Evolutionary conservation across 1,140 invertebrate species (phyloP), one percentile per base, ranked within the genome.

Genomic region (Notospermus geniculatus): DNA sequence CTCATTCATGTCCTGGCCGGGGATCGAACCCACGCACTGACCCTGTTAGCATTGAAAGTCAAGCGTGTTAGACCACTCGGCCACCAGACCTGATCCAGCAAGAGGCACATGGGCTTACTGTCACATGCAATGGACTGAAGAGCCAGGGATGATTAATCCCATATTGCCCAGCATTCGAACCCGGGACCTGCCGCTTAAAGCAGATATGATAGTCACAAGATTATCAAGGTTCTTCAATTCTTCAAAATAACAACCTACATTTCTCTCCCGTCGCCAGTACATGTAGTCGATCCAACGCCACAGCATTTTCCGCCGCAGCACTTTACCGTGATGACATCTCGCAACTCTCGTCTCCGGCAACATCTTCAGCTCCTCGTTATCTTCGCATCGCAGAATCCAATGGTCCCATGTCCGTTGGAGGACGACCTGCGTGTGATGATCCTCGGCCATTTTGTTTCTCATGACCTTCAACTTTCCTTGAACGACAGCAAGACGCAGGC

Each of bases 281-380:
- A 57, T 41, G 53, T 73, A 71, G 15, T 66, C 27, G 22, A 57
- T 46, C 36, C 69, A 54, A 2, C 63, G 60, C 2, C 39, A 45
- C 22, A 68, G 60, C 57, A 61, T 61, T 46, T 66, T 64, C 9
- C 41, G 41, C 39, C 64, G 39, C 15, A 65, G 17, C 19, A 61
- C 52, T 4, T 36, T 36, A 15, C 68, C 70, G 61, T 72, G 70
- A 60, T 73, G 71, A 27, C 62, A 30, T 39, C 58, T 62, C 23
- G 74, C 72, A 25, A 52, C 54, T 25, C 61, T 50, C 22, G 72
- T 74, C 29, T 68, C 57, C 39, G 67, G 57, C 30, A 68, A 41
- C 19, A 73, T 59, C n/a, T 59, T 59, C 1, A 71, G 25, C 57
- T 76, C 72, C 54, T 71, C 69, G 29, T 69, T 73, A 39, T 67